Conservation (phyloP, 2,888 invertebrate genomes). For the Zaprionus lineosus region DNA sequence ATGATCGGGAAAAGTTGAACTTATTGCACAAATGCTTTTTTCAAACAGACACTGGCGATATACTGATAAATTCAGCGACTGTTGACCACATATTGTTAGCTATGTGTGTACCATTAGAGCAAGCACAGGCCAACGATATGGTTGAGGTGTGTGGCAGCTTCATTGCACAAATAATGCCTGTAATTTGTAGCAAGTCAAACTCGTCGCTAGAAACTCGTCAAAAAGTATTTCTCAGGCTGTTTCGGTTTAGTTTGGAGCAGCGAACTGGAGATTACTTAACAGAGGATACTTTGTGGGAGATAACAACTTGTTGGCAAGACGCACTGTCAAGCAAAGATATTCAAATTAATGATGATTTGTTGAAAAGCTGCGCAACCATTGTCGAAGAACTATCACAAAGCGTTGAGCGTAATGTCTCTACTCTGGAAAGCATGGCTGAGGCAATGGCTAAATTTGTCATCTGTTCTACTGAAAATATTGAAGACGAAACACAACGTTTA, state of each 20-base stretch:
- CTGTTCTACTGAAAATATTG: constrained; percentile 78
- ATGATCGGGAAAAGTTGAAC: constrained; percentile 77
- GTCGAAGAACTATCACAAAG: constrained; percentile 55
- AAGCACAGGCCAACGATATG: constrained; percentile 64
- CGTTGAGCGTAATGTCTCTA: constrained; percentile 29
- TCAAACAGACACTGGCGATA: constrained; percentile 81
- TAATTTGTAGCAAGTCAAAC: constrained; percentile 83
- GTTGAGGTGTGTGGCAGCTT: constrained; percentile 84
- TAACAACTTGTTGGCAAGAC: constrained; percentile 85
- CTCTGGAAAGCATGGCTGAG: constrained; percentile 73
- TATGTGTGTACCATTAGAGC: constrained; percentile 72
- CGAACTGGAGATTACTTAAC: constrained; percentile 76
- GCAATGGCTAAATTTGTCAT: constrained; percentile 76
- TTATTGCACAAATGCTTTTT: constrained; percentile 82
- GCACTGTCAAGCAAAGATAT: constrained; percentile 82
- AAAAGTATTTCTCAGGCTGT: constrained; percentile 83
- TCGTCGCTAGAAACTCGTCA: constrained; percentile 81
- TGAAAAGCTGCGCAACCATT: constrained; percentile 66
- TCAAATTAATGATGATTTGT: constrained; percentile 60
- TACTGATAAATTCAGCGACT: constrained; percentile 77
- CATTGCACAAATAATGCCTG: constrained; percentile 84
- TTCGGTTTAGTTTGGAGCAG: constrained; percentile 83
- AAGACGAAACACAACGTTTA: constrained; percentile 59
- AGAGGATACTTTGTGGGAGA: constrained; percentile 84
- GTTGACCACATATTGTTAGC: constrained; percentile 78